These are phyloP conservation scores for Frankliniella intonsa DNA, from an alignment of 2,888 invertebrate species.

Conservation along the genomic window DNA sequence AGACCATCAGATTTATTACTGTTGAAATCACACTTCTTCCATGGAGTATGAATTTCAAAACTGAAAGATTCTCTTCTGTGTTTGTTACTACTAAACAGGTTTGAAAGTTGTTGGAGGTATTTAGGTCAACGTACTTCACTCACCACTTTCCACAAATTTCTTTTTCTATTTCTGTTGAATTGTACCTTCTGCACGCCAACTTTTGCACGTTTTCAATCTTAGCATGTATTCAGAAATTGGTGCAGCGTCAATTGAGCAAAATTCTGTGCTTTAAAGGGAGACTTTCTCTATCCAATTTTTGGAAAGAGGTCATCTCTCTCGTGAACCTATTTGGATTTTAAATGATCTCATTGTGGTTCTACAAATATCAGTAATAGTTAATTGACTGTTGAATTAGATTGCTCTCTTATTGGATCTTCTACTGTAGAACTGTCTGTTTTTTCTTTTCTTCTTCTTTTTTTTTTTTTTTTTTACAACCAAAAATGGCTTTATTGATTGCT, in stretches of 20 bases:
- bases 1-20: too few relatives aligned
- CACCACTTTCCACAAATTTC: not conserved
- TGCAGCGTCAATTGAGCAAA: not conserved
- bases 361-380: too few relatives aligned
- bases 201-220: slow-evolving; percentile 8
- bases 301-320: not conserved
- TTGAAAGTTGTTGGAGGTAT: too few relatives aligned
- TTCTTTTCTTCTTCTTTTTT: too few relatives aligned
- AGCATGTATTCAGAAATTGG: slow-evolving; percentile 10
- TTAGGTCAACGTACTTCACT: too few relatives aligned
- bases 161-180: not conserved
- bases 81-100: too few relatives aligned
- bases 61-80: too few relatives aligned
- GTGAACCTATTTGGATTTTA: not conserved
- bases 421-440: not conserved
- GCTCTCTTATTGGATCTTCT: not conserved
- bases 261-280: not conserved
- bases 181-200: not conserved
- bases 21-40: too few relatives aligned
- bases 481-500: too few relatives aligned
- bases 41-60: too few relatives aligned
- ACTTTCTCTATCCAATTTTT: not conserved
- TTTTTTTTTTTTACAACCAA: too few relatives aligned
- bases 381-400: too few relatives aligned
- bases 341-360: not conserved